phyloP scores from a whole-genome alignment of 2,113 vertebrate species.

The Prunella fulvescens region DNA sequence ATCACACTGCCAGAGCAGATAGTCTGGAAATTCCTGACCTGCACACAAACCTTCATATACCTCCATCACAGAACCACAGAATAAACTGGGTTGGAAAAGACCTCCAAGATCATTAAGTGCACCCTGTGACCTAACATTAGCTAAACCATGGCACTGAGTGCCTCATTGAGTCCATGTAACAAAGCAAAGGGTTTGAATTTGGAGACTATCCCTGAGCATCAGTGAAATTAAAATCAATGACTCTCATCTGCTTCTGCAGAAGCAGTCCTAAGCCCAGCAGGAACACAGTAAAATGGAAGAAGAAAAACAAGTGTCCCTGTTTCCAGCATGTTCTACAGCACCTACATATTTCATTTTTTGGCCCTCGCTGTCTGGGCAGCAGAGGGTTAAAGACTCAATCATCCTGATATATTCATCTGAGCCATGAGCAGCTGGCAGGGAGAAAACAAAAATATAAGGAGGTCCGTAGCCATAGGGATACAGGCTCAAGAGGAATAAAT shows the following conservation, averaged over 20 bases:
- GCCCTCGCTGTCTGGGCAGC: neutral
- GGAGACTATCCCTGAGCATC: neutral
- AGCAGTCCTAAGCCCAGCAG: neutral
- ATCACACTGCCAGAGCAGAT: neutral
- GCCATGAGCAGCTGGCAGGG: neutral
- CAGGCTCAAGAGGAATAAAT: neutral
- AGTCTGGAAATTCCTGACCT: neutral
- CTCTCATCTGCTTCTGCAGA: neutral
- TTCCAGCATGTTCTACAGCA: neutral
- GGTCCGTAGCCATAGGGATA: neutral
- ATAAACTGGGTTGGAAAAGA: neutral
- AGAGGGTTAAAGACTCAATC: neutral
- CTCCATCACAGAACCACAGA: neutral
- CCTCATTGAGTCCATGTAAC: fast-evolving
- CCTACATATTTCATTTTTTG: neutral
- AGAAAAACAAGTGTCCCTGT: neutral
- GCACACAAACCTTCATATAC: neutral
- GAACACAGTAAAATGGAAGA: neutral
- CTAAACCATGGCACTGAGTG: neutral
- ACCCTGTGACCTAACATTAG: neutral
- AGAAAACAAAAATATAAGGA: neutral
- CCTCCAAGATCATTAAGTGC: neutral
- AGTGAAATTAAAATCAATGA: neutral
- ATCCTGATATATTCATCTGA: neutral
- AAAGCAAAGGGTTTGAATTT: neutral